Evolutionary conservation across 2,113 vertebrate genomes (phyloP).

Genomic region (Jacana jacana): DNA sequence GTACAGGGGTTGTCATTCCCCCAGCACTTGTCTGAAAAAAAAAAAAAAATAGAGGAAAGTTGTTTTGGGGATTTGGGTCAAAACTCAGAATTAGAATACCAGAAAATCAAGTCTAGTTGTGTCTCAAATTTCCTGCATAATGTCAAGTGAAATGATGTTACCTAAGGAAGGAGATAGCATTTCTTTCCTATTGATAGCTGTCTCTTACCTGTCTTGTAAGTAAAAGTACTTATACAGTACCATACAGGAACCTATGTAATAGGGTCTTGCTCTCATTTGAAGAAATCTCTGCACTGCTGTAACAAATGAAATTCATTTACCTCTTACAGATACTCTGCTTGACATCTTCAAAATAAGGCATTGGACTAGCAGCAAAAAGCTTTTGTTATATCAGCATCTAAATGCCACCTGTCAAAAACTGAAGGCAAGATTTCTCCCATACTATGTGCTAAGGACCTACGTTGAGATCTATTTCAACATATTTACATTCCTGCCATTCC

Average conservation of each 20-base stretch:
- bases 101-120: background rate
- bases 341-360: background rate
- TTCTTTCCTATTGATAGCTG: background rate
- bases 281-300: background rate
- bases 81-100: background rate
- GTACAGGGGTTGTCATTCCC: background rate
- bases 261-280: background rate
- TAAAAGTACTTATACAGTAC: background rate
- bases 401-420: background rate
- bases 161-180: background rate
- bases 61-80: background rate
- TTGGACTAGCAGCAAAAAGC: background rate
- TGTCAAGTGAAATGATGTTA: background rate
- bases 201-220: background rate
- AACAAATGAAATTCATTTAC: background rate
- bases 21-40: background rate
- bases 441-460: background rate
- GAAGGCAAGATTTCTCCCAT: background rate
- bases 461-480: conserved; percentile 4
- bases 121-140: background rate
- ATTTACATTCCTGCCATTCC: conserved; percentile 8
- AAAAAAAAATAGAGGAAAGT: background rate
- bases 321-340: background rate
- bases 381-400: background rate
- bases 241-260: background rate